phyloP scores from a whole-genome alignment of 2,113 vertebrate genomes.

The Cololabis saira region DNA sequence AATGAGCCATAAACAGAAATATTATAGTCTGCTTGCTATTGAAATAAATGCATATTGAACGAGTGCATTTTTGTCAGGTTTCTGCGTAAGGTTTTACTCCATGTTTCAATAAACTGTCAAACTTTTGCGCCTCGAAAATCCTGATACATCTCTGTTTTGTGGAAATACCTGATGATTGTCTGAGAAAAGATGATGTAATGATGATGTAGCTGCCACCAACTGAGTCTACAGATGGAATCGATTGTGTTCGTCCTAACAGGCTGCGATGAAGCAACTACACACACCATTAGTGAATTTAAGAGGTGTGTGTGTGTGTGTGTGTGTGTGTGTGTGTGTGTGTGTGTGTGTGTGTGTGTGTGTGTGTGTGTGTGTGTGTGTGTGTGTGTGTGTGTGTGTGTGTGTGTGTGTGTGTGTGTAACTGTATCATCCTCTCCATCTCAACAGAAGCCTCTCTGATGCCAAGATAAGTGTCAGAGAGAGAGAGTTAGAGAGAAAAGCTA shows the following conservation, averaged over 20 bases:
- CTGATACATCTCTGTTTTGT: too few species aligned
- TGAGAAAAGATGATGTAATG: constrained; percentile 7
- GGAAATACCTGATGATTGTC: neutral
- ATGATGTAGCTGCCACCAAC: too few species aligned
- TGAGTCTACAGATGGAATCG: neutral
- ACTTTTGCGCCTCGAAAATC: too few species aligned
- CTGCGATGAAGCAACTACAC: constrained; percentile 1
- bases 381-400: neutral
- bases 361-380: neutral
- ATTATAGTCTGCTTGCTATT: neutral
- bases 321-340: neutral
- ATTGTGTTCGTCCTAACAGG: neutral
- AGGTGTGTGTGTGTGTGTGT: neutral
- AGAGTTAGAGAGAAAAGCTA: neutral
- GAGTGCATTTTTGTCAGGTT: too few species aligned
- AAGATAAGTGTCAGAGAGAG: constrained; percentile 2
- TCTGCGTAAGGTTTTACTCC: too few species aligned
- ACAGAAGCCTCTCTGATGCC: constrained; percentile 1
- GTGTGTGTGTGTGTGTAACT: neutral
- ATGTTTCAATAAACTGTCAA: too few species aligned
- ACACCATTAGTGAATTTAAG: constrained; percentile 1
- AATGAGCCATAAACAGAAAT: neutral
- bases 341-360: neutral
- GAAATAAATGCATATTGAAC: too few species aligned
- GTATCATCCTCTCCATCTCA: constrained; percentile 14